Percentiles rank a stretch among this genome's conserved stretches.
Evolutionary conservation across 2,113 vertebrate species (phyloP).

Genomic region (Nematolebias whitei): DNA sequence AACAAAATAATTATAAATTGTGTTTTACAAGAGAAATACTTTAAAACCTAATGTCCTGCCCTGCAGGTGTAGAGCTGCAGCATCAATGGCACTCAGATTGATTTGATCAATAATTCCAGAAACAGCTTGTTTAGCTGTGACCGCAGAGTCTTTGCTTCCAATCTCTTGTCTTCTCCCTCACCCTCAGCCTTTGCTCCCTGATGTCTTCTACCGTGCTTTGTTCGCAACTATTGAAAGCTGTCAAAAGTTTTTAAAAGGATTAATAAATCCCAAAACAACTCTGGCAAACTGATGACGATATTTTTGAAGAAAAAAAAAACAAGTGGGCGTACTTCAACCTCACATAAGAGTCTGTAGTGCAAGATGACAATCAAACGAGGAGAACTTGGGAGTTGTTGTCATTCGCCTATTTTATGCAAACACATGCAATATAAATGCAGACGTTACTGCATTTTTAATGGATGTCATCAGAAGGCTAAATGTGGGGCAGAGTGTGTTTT

Average conservation of each 20-base stretch:
- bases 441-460: slow-evolving; percentile 37
- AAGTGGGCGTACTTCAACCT: slow-evolving; percentile 11
- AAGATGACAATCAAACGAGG: slow-evolving; percentile 8
- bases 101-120: slow-evolving; percentile 61
- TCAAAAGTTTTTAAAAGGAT: neutral
- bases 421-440: slow-evolving; percentile 44
- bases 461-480: slow-evolving; percentile 31
- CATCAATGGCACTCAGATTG: slow-evolving; percentile 37
- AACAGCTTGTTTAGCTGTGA: slow-evolving; percentile 49
- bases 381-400: slow-evolving; percentile 9
- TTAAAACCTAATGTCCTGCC: slow-evolving; percentile 36
- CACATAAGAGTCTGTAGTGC: neutral
- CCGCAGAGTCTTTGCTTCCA: slow-evolving; percentile 28
- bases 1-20: neutral
- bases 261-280: slow-evolving; percentile 9
- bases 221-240: slow-evolving; percentile 5
- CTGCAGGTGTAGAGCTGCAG: slow-evolving; percentile 43
- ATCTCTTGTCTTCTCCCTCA: slow-evolving; percentile 9
- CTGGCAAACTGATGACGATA: slow-evolving; percentile 3
- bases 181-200: slow-evolving; percentile 7
- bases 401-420: slow-evolving; percentile 13
- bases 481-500: slow-evolving; percentile 13
- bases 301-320: slow-evolving; percentile 5
- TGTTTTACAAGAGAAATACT: slow-evolving; percentile 11
- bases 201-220: slow-evolving; percentile 18